These are phyloP conservation scores for Pherbina coryleti DNA, from an alignment of 2,888 invertebrate species.

Conservation along the genomic window DNA sequence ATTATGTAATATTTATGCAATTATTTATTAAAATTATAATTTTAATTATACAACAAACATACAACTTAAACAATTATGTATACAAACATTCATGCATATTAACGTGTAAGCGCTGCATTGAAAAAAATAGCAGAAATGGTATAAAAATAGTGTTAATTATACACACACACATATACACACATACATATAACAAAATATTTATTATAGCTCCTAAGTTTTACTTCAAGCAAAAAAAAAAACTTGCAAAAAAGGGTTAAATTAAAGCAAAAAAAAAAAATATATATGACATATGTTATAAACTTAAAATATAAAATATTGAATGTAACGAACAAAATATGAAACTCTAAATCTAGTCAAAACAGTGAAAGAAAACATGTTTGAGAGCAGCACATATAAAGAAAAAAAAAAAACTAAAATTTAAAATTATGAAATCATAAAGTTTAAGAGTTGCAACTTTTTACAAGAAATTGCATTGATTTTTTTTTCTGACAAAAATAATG, in stretches of 20 bases:
- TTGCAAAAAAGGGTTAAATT: conserved; percentile 20
- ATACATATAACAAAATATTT: conserved; percentile 37
- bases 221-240: neutral
- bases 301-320: conserved; percentile 9
- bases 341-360: conserved; percentile 34
- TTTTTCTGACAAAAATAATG: too few species aligned
- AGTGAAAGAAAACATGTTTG: conserved; percentile 28
- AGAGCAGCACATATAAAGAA: conserved; percentile 34
- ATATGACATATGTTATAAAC: neutral
- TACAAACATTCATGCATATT: conserved; percentile 37
- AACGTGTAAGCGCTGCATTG: conserved; percentile 39
- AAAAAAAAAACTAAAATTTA: conserved; percentile 13
- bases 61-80: conserved; percentile 42
- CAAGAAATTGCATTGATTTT: neutral
- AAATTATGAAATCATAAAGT: neutral
- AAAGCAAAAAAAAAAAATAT: neutral
- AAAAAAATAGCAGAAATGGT: conserved; percentile 17
- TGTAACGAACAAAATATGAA: conserved; percentile 38
- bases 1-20: conserved; percentile 45
- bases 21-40: conserved; percentile 49
- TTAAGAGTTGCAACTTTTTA: neutral
- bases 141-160: neutral
- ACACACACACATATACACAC: conserved; percentile 38
- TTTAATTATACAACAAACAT: conserved; percentile 42
- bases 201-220: conserved; percentile 25